These are phyloP conservation scores for Chromobotia macracanthus DNA, from an alignment of 2,797 vertebrate species.

Conservation along the genomic window DNA sequence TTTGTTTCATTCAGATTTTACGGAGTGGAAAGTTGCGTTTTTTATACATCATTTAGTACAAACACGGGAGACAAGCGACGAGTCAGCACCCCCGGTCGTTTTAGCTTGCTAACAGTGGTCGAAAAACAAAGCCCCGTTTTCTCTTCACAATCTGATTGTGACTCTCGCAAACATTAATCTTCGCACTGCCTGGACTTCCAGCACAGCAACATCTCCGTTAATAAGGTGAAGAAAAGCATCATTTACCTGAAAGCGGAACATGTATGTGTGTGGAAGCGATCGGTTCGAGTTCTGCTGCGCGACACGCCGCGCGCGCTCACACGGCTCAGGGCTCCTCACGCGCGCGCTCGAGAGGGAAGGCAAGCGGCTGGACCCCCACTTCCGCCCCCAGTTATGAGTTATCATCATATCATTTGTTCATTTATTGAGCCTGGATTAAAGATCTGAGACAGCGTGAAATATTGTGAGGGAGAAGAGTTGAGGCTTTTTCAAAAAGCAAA, in stretches of 20 bases:
- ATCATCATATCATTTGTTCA: not conserved
- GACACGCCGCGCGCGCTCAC: conserved; percentile 69
- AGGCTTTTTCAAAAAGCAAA: too few species aligned
- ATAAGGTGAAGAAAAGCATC: fast-evolving
- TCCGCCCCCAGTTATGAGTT: not conserved
- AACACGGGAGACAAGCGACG: conserved; percentile 55
- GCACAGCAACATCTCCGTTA: fast-evolving
- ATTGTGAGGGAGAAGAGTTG: too few species aligned
- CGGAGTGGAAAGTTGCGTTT: too few species aligned
- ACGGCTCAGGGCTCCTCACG: conserved; percentile 5
- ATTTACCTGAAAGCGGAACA: conserved; percentile 83
- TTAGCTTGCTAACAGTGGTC: conserved; percentile 50
- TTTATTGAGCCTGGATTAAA: not conserved
- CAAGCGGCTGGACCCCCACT: not conserved
- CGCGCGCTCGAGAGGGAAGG: conserved; percentile 29
- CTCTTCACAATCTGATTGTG: not conserved
- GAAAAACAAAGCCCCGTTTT: conserved; percentile 66
- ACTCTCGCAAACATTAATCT: not conserved
- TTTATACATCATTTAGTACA: not conserved
- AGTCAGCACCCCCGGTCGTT: conserved; percentile 64
- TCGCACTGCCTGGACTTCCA: fast-evolving
- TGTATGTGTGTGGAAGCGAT: conserved; percentile 70
- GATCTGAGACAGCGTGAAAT: not conserved
- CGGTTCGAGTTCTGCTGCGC: conserved; percentile 55
- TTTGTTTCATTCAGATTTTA: not conserved